A percentile compares a stretch with the other conserved stretches of the same genome.
phyloP scores from a whole-genome alignment of 2,888 invertebrate species.

The Tetrapedia diversipes region DNA sequence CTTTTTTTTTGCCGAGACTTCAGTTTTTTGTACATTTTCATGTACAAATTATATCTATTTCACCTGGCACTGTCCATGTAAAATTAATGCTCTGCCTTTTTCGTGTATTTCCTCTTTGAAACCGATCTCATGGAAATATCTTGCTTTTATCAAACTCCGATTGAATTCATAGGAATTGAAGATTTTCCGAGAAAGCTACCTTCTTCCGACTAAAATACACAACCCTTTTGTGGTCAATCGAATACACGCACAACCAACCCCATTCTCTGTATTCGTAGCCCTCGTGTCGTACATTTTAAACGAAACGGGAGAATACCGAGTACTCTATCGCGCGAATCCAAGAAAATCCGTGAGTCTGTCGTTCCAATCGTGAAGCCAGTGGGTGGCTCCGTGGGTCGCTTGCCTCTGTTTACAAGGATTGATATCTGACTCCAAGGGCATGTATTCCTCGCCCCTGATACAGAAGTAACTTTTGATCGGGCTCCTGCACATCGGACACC shows the following conservation, averaged over 20 bases:
- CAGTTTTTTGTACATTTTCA: not conserved
- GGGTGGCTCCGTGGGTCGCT: slow-evolving; percentile 80
- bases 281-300: slow-evolving; percentile 8
- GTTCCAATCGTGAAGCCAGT: slow-evolving; percentile 87
- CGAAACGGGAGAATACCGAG: not conserved
- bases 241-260: not conserved
- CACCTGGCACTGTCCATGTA: no score
- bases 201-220: not conserved
- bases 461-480: slow-evolving; percentile 93
- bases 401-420: slow-evolving; percentile 82
- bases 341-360: slow-evolving; percentile 89
- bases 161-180: not conserved
- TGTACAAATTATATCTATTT: not conserved
- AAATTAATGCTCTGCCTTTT: slow-evolving; percentile 23
- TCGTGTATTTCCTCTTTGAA: not conserved
- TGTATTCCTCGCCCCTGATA: slow-evolving; percentile 90
- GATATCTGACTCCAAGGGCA: slow-evolving; percentile 83
- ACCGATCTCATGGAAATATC: not conserved
- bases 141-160: not conserved
- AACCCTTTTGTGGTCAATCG: not conserved
- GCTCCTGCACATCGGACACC: slow-evolving; percentile 94
- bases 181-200: not conserved
- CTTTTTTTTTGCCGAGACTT: no score
- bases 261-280: not conserved
- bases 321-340: slow-evolving; percentile 86